Base-by-base conservation (phyloP, 2,113 vertebrate species). In the Hydropotes inermis region DNA sequence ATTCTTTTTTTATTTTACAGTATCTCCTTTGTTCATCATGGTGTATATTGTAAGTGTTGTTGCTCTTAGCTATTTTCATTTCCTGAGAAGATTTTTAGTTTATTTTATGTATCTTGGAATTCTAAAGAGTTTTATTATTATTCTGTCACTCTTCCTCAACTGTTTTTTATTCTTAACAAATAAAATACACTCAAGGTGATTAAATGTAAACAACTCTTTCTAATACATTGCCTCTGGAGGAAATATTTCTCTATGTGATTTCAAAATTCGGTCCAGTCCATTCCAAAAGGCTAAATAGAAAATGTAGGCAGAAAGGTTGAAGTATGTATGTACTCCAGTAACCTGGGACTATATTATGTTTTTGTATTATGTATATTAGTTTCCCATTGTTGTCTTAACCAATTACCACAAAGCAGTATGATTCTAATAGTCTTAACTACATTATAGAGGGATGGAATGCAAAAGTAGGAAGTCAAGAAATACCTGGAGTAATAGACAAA, bases 61-160 rank as follows among this genome's bases (percentile, higher is more conserved):
- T 96, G 3, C 74, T 92, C 10, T 61, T 79, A 83, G 55, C 36
- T 97, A 50, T 90, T 93, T 96, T 96, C 58, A 95, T 90, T 97
- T 96, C 39, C 50, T 89, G 16, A 23, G 55, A 90, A 85, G 2
- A 79, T n/a, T 94, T 95, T 97, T 85, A 39, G 74, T 93, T 87
- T 64, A 15, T 79, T 79, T 79, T 87, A 47, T 89, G 28, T 64
- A 19, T 87, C 28, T 96, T 47, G 94, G 74, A 92, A 81, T 84
- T 87, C 13, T 83, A 23, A 91, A 79, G 94, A 89, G 33, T 93
- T 94, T 96, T 94, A 87, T 96, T 97, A 92, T 95, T 95, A 91
- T 79, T 64, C 36, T 95, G 47, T 92, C 54, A 94, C 10, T 95
- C n/a, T 91, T 97, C 43, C n/a, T 87, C 89, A 97, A 85, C 47